Evolutionary conservation across 2,888 invertebrate species (phyloP).

Genomic region (Nephrotoma flavescens): DNA sequence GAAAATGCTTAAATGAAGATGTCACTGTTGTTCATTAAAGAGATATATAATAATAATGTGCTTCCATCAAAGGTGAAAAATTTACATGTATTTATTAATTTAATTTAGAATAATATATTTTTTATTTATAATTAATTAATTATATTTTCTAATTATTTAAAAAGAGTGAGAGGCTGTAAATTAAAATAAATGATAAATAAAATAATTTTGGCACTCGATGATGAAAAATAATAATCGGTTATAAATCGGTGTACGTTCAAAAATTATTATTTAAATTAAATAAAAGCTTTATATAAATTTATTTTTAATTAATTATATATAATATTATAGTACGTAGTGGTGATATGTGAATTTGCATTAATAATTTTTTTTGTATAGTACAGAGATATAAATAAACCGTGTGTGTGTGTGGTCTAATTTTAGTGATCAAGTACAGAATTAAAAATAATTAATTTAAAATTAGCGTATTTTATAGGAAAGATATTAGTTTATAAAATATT

Average conservation of each 20-base stretch:
- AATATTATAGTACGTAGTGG: neutral
- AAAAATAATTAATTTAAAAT: neutral
- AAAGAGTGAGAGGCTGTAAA: neutral
- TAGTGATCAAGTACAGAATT: neutral
- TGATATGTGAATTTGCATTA: neutral
- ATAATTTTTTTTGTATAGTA: neutral
- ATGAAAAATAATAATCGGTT: neutral
- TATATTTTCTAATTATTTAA: neutral
- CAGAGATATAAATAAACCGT: neutral
- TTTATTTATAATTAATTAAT: neutral
- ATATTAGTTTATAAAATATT: neutral
- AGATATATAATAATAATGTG: neutral
- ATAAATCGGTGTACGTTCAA: neutral
- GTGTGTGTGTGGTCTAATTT: neutral
- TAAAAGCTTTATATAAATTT: neutral
- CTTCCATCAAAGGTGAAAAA: neutral
- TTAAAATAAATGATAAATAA: neutral
- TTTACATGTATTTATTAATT: neutral
- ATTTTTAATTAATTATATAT: neutral
- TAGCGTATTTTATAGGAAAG: neutral
- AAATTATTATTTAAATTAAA: neutral
- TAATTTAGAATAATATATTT: neutral
- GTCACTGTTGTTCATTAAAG: neutral
- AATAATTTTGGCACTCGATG: constrained; percentile 1
- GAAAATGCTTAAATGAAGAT: neutral